Percentiles rank a stretch among this genome's conserved stretches.
These are phyloP conservation scores for Eristalis tenax DNA, from an alignment of 2,888 invertebrate genomes.

Conservation along the genomic window DNA sequence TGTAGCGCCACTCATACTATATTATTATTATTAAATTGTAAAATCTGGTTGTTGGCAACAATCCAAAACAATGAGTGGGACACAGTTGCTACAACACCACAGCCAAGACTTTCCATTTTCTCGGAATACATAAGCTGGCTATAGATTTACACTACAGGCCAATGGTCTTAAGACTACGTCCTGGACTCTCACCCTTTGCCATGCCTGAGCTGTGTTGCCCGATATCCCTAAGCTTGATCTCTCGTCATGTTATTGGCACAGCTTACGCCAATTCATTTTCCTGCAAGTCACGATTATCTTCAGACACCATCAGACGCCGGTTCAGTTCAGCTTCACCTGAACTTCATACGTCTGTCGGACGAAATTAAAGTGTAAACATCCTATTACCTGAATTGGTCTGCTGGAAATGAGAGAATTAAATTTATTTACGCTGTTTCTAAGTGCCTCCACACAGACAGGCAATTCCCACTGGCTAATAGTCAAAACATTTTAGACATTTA, in stretches of 20 bases:
- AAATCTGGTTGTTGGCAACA: too few species aligned
- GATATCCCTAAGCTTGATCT: background rate
- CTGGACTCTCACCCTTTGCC: background rate
- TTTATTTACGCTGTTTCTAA: background rate
- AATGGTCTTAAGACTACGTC: background rate
- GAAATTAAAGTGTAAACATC: conserved; percentile 7
- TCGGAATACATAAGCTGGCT: background rate
- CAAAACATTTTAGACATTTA: conserved; percentile 21
- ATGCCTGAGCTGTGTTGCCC: background rate
- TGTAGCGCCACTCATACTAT: too few species aligned
- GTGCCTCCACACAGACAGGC: background rate
- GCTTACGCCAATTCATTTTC: background rate
- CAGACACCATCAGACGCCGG: background rate
- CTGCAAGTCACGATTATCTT: background rate
- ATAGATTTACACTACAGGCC: background rate
- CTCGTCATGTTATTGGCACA: background rate
- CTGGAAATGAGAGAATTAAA: background rate
- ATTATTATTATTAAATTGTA: too few species aligned
- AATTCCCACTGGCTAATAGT: conserved; percentile 30
- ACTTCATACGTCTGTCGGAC: background rate
- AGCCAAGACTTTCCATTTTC: too few species aligned
- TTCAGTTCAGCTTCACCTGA: background rate
- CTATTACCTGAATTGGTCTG: background rate
- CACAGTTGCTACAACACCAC: too few species aligned
- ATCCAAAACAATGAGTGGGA: too few species aligned